Conservation (phyloP, 2,797 vertebrate genomes). For the Lerista edwardsae region DNA sequence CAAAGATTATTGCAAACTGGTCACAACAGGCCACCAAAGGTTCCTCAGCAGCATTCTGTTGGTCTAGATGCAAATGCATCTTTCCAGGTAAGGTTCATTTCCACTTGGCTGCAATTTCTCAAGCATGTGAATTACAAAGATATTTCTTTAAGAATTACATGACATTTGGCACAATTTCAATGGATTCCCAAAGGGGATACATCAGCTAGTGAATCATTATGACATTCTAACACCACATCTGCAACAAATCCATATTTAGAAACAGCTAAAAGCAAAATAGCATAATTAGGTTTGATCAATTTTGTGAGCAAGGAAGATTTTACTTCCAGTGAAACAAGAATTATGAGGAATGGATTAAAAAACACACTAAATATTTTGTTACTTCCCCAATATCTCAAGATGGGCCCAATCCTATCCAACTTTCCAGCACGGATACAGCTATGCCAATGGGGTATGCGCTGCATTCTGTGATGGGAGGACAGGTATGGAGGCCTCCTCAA, state of each 20-base stretch:
- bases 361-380: not conserved
- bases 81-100: not conserved
- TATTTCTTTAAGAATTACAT: not conserved
- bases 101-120: not conserved
- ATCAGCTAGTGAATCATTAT: not conserved
- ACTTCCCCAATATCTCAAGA: too few species aligned
- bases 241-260: not conserved
- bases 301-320: not conserved
- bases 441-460: too few species aligned
- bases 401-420: too few species aligned
- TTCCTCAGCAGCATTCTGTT: too few species aligned
- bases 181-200: not conserved
- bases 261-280: not conserved
- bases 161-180: not conserved
- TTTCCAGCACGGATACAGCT: too few species aligned
- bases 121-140: not conserved
- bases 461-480: too few species aligned
- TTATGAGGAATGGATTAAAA: not conserved
- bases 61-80: too few species aligned
- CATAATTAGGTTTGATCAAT: not conserved
- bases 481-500: too few species aligned
- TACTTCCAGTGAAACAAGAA: not conserved
- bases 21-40: too few species aligned
- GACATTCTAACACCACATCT: not conserved
- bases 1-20: too few species aligned